Conservation (phyloP, 2,888 invertebrate genomes). For the Pollenia griseotomentosa region DNA sequence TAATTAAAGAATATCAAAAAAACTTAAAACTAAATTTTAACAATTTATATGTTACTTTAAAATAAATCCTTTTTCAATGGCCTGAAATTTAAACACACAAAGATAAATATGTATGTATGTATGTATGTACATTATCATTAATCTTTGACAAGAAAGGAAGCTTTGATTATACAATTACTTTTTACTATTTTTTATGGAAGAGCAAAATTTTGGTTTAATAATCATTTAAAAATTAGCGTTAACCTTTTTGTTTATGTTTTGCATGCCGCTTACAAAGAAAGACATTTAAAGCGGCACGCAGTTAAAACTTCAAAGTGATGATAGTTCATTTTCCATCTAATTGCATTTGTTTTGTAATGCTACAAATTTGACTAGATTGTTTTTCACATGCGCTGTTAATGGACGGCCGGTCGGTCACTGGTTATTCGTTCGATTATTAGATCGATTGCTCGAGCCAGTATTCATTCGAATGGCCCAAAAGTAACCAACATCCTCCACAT, state of each 20-base stretch:
- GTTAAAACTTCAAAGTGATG: constrained; percentile 63
- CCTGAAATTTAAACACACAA: too few species aligned
- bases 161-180: constrained; percentile 48
- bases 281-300: constrained; percentile 40
- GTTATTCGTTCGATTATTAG: constrained; percentile 4
- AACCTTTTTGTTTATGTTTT: constrained; percentile 42
- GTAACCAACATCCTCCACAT: constrained; percentile 47
- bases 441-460: background rate
- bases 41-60: too few species aligned
- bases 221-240: constrained; percentile 54
- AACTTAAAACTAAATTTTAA: too few species aligned
- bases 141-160: background rate
- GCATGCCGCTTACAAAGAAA: constrained; percentile 58
- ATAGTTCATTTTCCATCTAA: constrained; percentile 65
- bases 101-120: too few species aligned
- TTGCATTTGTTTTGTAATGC: constrained; percentile 72
- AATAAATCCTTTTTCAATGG: too few species aligned
- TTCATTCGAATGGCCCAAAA: background rate
- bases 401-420: constrained; percentile 4
- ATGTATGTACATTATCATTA: too few species aligned
- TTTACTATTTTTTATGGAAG: constrained; percentile 39
- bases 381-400: constrained; percentile 75
- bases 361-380: constrained; percentile 81
- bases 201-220: constrained; percentile 31
- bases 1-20: too few species aligned